phyloP scores from a whole-genome alignment of 2,797 vertebrate species.

The Numenius phaeopus region DNA sequence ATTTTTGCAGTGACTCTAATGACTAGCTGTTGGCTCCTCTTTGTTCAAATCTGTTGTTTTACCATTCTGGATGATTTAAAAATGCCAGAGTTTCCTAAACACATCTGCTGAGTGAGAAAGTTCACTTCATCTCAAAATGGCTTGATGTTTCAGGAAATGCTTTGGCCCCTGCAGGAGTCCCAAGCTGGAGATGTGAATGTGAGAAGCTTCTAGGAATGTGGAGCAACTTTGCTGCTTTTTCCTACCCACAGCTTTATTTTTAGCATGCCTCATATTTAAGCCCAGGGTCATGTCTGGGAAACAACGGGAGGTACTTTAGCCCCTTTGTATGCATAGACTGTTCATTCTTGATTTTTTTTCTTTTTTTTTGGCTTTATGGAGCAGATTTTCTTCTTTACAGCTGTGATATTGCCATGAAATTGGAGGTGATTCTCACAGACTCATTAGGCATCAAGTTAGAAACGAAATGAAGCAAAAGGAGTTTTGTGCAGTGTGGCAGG shows the following conservation, averaged over 20 bases:
- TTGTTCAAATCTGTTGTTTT: background rate
- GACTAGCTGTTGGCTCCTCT: background rate
- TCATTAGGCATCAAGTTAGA: background rate
- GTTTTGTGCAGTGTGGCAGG: background rate
- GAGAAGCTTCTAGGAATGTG: conserved; percentile 23
- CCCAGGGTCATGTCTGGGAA: background rate
- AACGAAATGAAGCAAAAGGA: accelerated
- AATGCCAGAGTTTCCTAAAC: background rate
- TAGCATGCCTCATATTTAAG: background rate
- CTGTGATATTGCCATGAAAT: accelerated
- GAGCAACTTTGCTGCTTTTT: conserved; percentile 8
- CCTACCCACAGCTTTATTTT: conserved; percentile 35
- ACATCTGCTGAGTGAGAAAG: background rate
- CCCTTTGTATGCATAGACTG: background rate
- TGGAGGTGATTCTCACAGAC: background rate
- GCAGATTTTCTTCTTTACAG: background rate
- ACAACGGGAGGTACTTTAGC: background rate
- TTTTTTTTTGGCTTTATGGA: background rate
- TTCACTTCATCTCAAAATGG: background rate
- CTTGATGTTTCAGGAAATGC: background rate
- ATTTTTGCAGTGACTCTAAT: background rate
- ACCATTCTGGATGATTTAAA: background rate
- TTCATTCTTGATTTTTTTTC: background rate
- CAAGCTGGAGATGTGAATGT: background rate
- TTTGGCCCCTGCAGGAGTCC: background rate